Conservation (phyloP, 2,797 vertebrate species). For the Phoxinus dragarum region DNA sequence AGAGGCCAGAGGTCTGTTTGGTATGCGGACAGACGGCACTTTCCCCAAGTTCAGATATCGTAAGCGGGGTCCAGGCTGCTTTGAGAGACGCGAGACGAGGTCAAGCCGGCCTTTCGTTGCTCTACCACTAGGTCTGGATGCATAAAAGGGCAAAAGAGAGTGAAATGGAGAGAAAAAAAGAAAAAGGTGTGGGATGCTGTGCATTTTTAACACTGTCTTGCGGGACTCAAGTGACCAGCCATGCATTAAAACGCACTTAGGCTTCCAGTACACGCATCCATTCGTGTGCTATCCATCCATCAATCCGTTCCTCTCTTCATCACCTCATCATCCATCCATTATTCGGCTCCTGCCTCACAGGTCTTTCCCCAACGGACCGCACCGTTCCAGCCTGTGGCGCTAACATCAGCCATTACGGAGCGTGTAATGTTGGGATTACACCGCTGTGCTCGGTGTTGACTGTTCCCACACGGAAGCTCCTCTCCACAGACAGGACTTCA, state of each 20-base stretch:
- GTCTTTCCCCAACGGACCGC: conserved; percentile 24
- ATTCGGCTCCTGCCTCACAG: conserved; percentile 8
- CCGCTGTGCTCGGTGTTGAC: conserved; percentile 18
- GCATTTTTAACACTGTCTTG: conserved; percentile 34
- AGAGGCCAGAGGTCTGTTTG: conserved; percentile 33
- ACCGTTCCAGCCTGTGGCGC: conserved; percentile 31
- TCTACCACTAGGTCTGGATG: neutral
- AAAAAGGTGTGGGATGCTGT: neutral
- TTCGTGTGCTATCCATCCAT: conserved; percentile 8
- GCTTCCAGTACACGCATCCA: neutral
- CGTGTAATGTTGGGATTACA: conserved; percentile 46
- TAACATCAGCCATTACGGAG: conserved; percentile 35
- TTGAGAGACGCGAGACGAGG: conserved; percentile 19
- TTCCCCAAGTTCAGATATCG: conserved; percentile 33
- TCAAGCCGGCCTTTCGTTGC: neutral
- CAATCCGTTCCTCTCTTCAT: conserved; percentile 31
- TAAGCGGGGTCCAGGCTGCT: neutral
- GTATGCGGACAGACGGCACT: conserved; percentile 20
- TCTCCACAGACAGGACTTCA: conserved; percentile 25
- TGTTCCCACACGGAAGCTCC: conserved; percentile 34
- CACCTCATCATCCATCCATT: conserved; percentile 39
- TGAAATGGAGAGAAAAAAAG: neutral
- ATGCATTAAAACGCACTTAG: conserved; percentile 14
- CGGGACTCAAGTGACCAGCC: conserved; percentile 1
- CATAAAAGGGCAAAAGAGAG: conserved; percentile 4